Conservation (phyloP, 2,113 vertebrate species). For the Probosciger aterrimus region DNA sequence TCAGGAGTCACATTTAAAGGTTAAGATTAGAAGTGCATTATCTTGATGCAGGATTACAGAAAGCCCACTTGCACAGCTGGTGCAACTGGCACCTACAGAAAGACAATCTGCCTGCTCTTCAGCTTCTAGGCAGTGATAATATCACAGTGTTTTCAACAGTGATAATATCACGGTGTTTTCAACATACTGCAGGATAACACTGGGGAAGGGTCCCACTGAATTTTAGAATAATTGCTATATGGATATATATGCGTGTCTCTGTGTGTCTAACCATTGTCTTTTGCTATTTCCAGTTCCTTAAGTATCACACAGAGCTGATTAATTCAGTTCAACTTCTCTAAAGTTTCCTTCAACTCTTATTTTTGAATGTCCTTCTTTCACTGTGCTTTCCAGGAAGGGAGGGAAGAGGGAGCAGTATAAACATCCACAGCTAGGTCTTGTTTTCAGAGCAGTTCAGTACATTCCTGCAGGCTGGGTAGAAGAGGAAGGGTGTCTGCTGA, state of each 20-base stretch:
- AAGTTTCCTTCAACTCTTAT: background rate
- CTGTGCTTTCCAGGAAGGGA: slow-evolving; percentile 17
- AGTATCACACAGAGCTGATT: background rate
- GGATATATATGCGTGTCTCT: background rate
- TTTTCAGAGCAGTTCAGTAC: slow-evolving; percentile 4
- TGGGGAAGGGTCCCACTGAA: background rate
- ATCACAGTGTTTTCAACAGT: background rate
- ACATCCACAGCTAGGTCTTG: background rate
- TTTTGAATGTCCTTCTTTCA: slow-evolving; percentile 18
- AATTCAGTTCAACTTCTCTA: background rate
- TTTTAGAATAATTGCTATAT: background rate
- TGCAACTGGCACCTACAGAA: background rate
- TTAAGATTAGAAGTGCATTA: slow-evolving; percentile 37
- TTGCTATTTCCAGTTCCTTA: background rate
- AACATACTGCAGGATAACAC: background rate
- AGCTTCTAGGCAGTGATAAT: background rate
- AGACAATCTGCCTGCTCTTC: background rate
- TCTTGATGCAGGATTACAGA: slow-evolving; percentile 10
- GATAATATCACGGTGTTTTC: background rate
- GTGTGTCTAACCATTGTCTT: background rate
- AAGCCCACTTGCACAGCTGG: slow-evolving; percentile 24
- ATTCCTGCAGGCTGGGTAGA: background rate
- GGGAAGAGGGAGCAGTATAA: slow-evolving; percentile 30
- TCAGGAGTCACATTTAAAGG: slow-evolving; percentile 9
- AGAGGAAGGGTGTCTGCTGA: background rate